A percentile compares a stretch with the other conserved stretches of the same genome.
phyloP scores from a whole-genome alignment of 2,113 vertebrate species.

The Paradoxurus hermaphroditus region DNA sequence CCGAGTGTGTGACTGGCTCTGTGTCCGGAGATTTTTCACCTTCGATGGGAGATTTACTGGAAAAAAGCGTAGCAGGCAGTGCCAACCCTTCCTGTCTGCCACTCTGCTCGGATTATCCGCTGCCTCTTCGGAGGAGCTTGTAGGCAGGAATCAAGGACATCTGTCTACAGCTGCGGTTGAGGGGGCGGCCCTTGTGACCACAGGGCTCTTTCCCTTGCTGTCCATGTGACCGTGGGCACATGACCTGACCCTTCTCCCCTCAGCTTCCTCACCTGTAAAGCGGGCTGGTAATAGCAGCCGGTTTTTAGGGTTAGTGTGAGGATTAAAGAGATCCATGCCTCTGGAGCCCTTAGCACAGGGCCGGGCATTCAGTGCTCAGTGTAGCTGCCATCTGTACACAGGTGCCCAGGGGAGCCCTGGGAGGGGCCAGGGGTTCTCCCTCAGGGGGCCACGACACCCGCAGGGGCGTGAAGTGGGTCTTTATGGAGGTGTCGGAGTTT shows the following conservation, averaged over 20 bases:
- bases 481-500: neutral
- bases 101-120: neutral
- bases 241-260: too few species aligned
- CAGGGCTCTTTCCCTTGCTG: neutral
- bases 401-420: neutral
- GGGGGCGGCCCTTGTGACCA: neutral
- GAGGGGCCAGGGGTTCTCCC: neutral
- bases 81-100: neutral
- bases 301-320: neutral
- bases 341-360: neutral
- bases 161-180: neutral
- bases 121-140: neutral
- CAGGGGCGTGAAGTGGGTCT: neutral
- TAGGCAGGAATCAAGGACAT: neutral
- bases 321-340: neutral
- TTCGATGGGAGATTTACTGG: neutral
- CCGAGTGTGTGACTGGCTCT: neutral
- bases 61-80: neutral
- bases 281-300: neutral
- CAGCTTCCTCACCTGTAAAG: neutral
- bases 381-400: neutral
- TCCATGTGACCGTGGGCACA: rapidly evolving
- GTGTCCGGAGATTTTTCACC: neutral
- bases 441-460: neutral
- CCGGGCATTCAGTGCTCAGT: neutral